phyloP scores from a whole-genome alignment of 2,113 vertebrate genomes.

The Strix aluco region DNA sequence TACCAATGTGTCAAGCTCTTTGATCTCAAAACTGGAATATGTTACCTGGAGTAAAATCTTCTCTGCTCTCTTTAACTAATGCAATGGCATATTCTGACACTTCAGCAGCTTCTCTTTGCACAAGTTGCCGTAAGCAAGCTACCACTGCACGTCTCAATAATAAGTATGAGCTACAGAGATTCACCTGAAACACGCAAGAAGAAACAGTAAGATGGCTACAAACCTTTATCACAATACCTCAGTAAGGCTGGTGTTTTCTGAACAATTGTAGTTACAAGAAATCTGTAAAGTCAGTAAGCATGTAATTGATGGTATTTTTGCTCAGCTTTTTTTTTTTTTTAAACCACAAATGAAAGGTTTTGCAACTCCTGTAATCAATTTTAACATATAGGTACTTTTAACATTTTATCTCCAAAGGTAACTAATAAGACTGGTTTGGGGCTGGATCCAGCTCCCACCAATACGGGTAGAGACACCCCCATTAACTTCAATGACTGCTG shows the following conservation, averaged over 20 bases:
- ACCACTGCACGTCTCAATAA: constrained; percentile 85
- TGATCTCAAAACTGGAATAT: not conserved
- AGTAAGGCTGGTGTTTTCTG: not conserved
- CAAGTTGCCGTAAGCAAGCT: constrained; percentile 89
- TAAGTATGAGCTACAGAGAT: constrained; percentile 89
- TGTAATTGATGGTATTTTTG: not conserved
- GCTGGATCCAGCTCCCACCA: not conserved
- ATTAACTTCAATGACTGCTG: not conserved
- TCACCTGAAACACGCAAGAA: constrained; percentile 79
- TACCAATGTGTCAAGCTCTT: not conserved
- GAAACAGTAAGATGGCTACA: constrained; percentile 13
- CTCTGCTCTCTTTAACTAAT: constrained; percentile 82
- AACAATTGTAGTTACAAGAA: not conserved
- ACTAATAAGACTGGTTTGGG: not conserved
- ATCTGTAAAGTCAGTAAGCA: not conserved
- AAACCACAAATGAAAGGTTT: not conserved
- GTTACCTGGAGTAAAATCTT: constrained; percentile 83
- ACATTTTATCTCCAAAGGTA: not conserved
- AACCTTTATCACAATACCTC: not conserved
- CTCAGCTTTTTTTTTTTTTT: not conserved
- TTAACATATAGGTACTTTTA: not conserved
- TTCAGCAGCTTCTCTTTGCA: constrained; percentile 88
- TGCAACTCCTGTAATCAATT: not conserved
- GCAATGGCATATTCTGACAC: constrained; percentile 86
- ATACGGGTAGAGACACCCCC: not conserved